Base-by-base conservation (phyloP, 2,797 vertebrate genomes). In the Bradypodion pumilum region DNA sequence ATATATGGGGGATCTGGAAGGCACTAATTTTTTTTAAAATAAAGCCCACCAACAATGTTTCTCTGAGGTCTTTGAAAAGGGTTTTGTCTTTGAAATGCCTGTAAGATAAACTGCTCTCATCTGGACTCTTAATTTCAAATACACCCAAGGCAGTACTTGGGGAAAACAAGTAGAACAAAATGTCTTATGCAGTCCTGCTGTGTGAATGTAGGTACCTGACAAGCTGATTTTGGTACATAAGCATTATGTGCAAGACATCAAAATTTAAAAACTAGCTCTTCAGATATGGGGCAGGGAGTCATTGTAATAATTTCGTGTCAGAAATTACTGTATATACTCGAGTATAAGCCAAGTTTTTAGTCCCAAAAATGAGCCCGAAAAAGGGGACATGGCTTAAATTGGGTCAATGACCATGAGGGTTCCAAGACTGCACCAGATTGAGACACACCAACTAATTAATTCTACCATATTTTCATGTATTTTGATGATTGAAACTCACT, bases 21-120 rank as follows among this genome's bases (percentile, higher is more conserved):
- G 19, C 46, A 80, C 12, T 80, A 56, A 74, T 40, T 62, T 62
- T 60, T 81, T 73, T 73, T n/a, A n/a, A n/a, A n/a, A 81, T 63
- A 44, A 62, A 15, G 40, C 70, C 23, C 29, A 81, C 56, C 37
- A 81, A 62, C n/a, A 46, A 44, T 42, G 25, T 60, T 62, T 69
- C 19, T 73, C 27, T 81, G 37, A 60, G 62, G 21, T 81, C 56
- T 73, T 52, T 65, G 32, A 79, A 63, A 35, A 72, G 35, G 52
- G 62, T 79, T 74, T 75, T 79, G 52, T 72, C 62, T 79, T 63
- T 74, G 76, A 65, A 52, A 66, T 10, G 74, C 19, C 56, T 16
- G 32, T 32, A 79, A 79, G 69, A 37, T 4, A 59, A 74, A 56
- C n/a, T 44, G 35, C 69, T 79, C 12, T 79, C 12, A 21, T 25